Evolutionary conservation across 2,113 vertebrate genomes (phyloP), one percentile per base, ranked within the genome.

Genomic region (Canis aureus): DNA sequence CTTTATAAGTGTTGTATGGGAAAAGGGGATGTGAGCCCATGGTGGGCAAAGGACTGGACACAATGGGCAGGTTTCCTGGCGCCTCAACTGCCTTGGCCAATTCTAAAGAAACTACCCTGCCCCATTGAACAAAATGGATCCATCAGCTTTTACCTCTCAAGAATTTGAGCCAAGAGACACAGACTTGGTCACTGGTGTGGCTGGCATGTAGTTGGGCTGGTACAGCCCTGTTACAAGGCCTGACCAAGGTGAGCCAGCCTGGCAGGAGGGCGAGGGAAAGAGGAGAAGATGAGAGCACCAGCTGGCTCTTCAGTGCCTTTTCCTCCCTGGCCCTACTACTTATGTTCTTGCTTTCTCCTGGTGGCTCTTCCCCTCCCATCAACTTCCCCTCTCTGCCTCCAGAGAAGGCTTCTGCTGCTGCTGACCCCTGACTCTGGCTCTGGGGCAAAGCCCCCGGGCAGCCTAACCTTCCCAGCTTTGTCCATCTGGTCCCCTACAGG

Each of bases 211-310:
- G 55, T 27, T 43, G 19, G 22, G 16, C 29, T 16, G 27, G 43
- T 20, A 17, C 25, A 6, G 60, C 25, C n/a, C 3, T 7, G 64
- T 13, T 5, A 1, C 1, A 4, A 23, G 35, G n/a, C 76, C 43
- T 13, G 62, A 78, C 32, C 17, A 11, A 22, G 25, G 66, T 19
- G 25, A 64, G 23, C 43, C 64, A 23, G 12, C 23, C 43, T 16
- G 6, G 29, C 10, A 20, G 32, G 32, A 16, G 32, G 27, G 32
- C 3, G 20, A 29, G 22, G 49, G 3, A 0, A 19, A 38, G 51
- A 8, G 19, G 38, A 23, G 66, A 20, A 69, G 17, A 2, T 13
- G 57, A 22, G 17, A 8, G 55, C 2, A 1, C n/a, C 2, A 0
- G n/a, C 6, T 3, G 55, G 23, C n/a, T 67, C 27, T 25, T 13